Percentiles rank a stretch among this genome's conserved stretches.
Conservation (phyloP, 2,113 vertebrate species). For the Antennarius striatus region DNA sequence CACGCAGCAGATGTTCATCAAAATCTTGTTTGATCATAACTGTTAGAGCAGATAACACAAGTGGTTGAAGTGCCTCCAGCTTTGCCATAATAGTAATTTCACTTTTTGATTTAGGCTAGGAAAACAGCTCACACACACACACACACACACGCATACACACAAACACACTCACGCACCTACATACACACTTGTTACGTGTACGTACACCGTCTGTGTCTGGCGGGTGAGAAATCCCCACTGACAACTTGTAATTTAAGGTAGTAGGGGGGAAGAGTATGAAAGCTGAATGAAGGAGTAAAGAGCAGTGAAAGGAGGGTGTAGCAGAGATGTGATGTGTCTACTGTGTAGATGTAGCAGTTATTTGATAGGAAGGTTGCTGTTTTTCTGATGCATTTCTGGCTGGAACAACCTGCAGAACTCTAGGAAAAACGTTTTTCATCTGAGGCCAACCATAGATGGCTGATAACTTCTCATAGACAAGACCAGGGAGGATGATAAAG, state of each 20-base stretch:
- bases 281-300: slow-evolving; percentile 27
- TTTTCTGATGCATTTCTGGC: not conserved
- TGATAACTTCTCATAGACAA: not conserved
- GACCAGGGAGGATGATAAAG: slow-evolving; percentile 2
- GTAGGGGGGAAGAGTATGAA: slow-evolving; percentile 35
- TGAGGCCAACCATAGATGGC: slow-evolving; percentile 17
- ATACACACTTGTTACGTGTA: slow-evolving; percentile 20
- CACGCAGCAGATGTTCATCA: slow-evolving; percentile 13
- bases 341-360: not conserved
- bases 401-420: not conserved
- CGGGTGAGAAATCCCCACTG: slow-evolving; percentile 67
- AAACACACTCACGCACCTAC: not conserved
- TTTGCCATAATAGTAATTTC: slow-evolving; percentile 45
- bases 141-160: slow-evolving; percentile 10
- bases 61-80: slow-evolving; percentile 45
- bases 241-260: slow-evolving; percentile 64
- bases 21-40: slow-evolving; percentile 34
- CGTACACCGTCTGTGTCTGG: slow-evolving; percentile 48
- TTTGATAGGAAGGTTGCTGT: not conserved
- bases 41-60: slow-evolving; percentile 25
- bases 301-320: slow-evolving; percentile 10
- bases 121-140: slow-evolving; percentile 33
- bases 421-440: not conserved
- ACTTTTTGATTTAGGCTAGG: slow-evolving; percentile 33
- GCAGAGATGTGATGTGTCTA: slow-evolving; percentile 6